phyloP scores from a whole-genome alignment of 2,888 invertebrate genomes.

The Drosophila ezoana region DNA sequence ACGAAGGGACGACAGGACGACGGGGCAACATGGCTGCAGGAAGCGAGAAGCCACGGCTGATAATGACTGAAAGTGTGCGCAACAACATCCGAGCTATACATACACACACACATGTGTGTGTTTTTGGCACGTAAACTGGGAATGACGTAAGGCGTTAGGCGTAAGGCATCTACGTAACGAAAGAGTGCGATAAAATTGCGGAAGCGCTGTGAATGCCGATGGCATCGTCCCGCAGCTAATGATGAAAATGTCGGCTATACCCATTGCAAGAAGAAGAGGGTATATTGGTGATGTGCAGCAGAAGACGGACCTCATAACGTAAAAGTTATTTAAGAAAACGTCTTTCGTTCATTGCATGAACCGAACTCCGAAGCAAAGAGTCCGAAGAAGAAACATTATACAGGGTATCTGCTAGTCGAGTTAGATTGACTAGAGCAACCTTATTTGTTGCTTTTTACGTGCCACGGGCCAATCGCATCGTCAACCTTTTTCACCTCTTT shows the following conservation, averaged over 20 bases:
- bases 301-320: not conserved
- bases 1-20: not conserved
- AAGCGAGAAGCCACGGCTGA: slow-evolving; percentile 15
- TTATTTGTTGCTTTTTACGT: slow-evolving; percentile 36
- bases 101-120: slow-evolving; percentile 14
- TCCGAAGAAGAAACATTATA: no score
- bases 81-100: no score
- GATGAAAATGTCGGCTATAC: slow-evolving; percentile 41
- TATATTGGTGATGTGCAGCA: not conserved
- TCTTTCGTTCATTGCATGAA: no score
- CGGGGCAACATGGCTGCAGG: slow-evolving; percentile 2
- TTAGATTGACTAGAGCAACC: no score
- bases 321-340: no score
- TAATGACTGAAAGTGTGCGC: slow-evolving; percentile 35
- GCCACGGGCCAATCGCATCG: slow-evolving; percentile 11
- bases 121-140: slow-evolving; percentile 51
- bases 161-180: slow-evolving; percentile 34
- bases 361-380: no score
- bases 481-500: slow-evolving; percentile 30
- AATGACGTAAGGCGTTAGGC: slow-evolving; percentile 48
- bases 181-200: slow-evolving; percentile 74
- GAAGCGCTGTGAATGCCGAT: slow-evolving; percentile 75
- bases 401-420: slow-evolving; percentile 15
- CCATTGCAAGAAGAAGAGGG: not conserved
- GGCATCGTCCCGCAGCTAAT: slow-evolving; percentile 48